Evolutionary conservation across 2,797 vertebrate species (phyloP).

Genomic region (Moxostoma hubbsi): DNA sequence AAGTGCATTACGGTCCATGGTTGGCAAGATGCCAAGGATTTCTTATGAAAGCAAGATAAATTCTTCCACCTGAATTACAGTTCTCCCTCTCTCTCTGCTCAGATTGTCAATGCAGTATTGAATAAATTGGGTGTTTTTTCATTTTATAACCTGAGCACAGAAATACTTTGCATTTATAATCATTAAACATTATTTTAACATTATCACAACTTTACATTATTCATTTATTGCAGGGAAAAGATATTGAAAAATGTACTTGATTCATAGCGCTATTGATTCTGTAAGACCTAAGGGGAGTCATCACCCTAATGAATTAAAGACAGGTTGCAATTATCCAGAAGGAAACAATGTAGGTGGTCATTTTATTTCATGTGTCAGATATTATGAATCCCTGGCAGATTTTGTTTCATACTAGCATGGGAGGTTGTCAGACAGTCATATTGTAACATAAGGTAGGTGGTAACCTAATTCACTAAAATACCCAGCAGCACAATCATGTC

Average conservation of each 20-base stretch:
- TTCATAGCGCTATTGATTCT: constrained; percentile 14
- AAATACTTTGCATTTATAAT: not conserved
- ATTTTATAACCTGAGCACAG: not conserved
- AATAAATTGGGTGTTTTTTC: constrained; percentile 14
- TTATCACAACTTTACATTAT: not conserved
- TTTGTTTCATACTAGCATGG: constrained; percentile 3
- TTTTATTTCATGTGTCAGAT: not conserved
- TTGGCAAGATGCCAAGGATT: constrained; percentile 18
- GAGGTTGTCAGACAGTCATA: constrained; percentile 7
- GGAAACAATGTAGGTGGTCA: constrained; percentile 3
- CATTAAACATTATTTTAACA: too few relatives aligned
- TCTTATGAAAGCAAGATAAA: constrained; percentile 38
- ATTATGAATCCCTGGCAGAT: not conserved
- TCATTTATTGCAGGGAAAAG: constrained; percentile 26
- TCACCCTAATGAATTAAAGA: constrained; percentile 28
- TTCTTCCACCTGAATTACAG: constrained; percentile 17
- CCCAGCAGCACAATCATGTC: not conserved
- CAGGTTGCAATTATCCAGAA: constrained; percentile 24
- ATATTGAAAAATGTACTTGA: constrained; percentile 19
- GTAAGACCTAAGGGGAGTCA: constrained; percentile 4
- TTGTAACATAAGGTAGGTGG: constrained; percentile 24
- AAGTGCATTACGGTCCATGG: constrained; percentile 11
- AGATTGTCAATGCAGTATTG: constrained; percentile 15
- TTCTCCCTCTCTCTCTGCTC: not conserved
- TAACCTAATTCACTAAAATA: constrained; percentile 17